These are phyloP conservation scores for Sinohyriopsis cumingii DNA, from an alignment of 2,888 invertebrate species.

Conservation along the genomic window DNA sequence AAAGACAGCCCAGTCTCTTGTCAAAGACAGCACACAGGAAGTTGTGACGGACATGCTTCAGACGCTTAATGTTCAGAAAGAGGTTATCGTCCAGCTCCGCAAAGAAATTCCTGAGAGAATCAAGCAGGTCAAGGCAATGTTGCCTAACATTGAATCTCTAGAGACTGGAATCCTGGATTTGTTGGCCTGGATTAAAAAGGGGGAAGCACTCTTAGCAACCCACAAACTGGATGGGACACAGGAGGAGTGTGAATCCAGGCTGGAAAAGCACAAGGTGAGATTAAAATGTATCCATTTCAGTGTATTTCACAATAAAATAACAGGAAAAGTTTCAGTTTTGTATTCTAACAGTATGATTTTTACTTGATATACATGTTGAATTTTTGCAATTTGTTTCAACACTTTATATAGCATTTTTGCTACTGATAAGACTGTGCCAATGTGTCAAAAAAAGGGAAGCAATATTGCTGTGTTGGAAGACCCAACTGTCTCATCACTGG, in stretches of 20 bases:
- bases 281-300: not conserved
- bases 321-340: too few relatives aligned
- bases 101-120: constrained; percentile 87
- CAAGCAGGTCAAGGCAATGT: constrained; percentile 73
- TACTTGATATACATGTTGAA: too few relatives aligned
- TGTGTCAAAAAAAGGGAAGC: too few relatives aligned
- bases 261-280: constrained; percentile 83
- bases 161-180: constrained; percentile 91
- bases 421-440: too few relatives aligned
- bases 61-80: constrained; percentile 75
- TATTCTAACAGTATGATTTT: too few relatives aligned
- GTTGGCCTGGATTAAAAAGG: constrained; percentile 87
- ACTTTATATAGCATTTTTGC: too few relatives aligned
- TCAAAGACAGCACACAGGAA: constrained; percentile 90
- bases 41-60: constrained; percentile 93
- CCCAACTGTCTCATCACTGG: too few relatives aligned
- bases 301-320: not conserved
- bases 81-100: constrained; percentile 62
- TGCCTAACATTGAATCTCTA: constrained; percentile 87
- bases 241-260: constrained; percentile 82
- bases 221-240: constrained; percentile 79
- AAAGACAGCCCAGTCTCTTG: constrained; percentile 91
- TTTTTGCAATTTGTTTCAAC: too few relatives aligned
- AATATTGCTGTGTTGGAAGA: too few relatives aligned
- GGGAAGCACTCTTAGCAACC: constrained; percentile 82